These are phyloP conservation scores for Serilophus lunatus DNA, from an alignment of 2,113 vertebrate genomes.

Conservation along the genomic window DNA sequence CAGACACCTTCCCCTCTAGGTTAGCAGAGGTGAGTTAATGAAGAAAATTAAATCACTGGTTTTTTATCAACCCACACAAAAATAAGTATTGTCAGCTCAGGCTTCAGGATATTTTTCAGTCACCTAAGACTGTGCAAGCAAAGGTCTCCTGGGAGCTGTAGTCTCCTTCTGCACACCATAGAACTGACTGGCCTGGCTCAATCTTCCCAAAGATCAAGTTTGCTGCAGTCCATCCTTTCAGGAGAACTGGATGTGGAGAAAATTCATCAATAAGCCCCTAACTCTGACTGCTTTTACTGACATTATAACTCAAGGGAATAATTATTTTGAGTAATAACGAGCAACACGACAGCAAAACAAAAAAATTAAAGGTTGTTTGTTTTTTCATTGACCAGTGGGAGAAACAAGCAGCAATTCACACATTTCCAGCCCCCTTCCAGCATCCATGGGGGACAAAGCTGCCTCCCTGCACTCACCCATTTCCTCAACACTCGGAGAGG, in stretches of 20 bases:
- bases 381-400: neutral
- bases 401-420: neutral
- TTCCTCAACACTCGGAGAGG: neutral
- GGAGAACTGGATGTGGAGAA: neutral
- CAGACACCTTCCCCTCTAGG: neutral
- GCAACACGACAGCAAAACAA: neutral
- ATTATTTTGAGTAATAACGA: neutral
- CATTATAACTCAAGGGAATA: neutral
- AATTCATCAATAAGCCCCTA: neutral
- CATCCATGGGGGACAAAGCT: fast-evolving
- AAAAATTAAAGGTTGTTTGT: neutral
- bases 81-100: neutral
- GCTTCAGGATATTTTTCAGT: neutral
- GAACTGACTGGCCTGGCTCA: neutral
- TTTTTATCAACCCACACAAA: neutral
- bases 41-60: neutral
- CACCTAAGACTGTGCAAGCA: neutral
- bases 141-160: neutral
- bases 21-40: neutral
- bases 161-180: neutral
- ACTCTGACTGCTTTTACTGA: neutral
- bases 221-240: neutral
- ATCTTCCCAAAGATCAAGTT: neutral
- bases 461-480: neutral
- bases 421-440: neutral